Evolutionary conservation across 1,140 invertebrate genomes (phyloP), one percentile per base, ranked within the genome.

Genomic region (Diorhabda sublineata): DNA sequence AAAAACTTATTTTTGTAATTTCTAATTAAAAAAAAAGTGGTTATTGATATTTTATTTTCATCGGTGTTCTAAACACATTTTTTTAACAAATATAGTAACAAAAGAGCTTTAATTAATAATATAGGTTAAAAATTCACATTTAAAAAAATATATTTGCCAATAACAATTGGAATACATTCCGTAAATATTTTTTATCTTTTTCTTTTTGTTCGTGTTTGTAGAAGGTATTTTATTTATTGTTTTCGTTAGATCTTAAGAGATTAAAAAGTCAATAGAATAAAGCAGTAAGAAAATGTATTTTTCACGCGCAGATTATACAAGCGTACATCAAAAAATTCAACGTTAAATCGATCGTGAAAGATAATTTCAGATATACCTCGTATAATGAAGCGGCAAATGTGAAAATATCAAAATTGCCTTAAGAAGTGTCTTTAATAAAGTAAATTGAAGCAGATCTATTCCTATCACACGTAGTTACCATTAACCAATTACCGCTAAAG

Each of bases 161-260:
- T 81, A 81, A 81, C 79, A 79, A 73, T 75, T 76, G 76, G 74
- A 78, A 77, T 76, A 80, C 79, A 80, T 80, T 80, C 79, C 79
- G 76, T 78, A 79, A 26, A 68, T 71, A 72, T 73, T 76, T 78
- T 76, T 75, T 74, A 70, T 76, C 67, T 56, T 8, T 52, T 52
- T 52, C 47, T 3, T 69, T 58, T 59, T 66, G 58, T 58, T 67
- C 26, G 26, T 67, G 58, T 26, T 58, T 41, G n/a, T 60, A 60
- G 26, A 26, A 26, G 6, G 42, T 65, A 58, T 56, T 58, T 58
- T 59, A 60, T 67, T 60, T 67, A 67, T 67, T 67, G 45, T 60
- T 58, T 41, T 67, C n/a, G 26, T n/a, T 42, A 60, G 61, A 9
- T 45, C 4, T 45, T 63, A 45, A 56, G 52, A 64, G 45, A 64